Evolutionary conservation across 1,140 invertebrate genomes (phyloP).

Genomic region (Drosophila novamexicana): DNA sequence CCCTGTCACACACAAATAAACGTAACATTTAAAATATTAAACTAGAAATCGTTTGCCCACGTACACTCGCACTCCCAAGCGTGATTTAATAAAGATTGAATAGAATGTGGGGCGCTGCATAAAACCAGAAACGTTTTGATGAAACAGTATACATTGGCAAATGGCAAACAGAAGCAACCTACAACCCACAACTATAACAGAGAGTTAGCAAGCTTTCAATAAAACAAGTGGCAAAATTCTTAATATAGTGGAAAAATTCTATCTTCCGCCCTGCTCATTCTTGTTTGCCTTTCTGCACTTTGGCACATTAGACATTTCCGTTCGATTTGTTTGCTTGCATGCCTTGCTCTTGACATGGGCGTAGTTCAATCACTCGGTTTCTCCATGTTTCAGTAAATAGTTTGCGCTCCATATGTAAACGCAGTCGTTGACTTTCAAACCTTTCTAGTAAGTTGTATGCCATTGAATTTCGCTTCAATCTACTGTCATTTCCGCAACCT

Average conservation of each 20-base stretch:
- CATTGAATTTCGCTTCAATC: conserved; percentile 68
- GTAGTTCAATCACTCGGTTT: conserved; percentile 19
- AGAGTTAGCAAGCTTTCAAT: conserved; percentile 24
- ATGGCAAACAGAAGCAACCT: conserved; percentile 53
- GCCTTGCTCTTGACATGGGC: conserved; percentile 46
- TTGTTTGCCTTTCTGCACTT: conserved; percentile 72
- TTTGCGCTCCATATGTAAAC: conserved; percentile 4
- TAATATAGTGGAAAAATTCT: background rate
- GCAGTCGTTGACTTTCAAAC: conserved; percentile 8
- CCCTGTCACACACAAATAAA: too few relatives aligned
- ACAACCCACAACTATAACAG: conserved; percentile 11
- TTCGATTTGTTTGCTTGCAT: conserved; percentile 78
- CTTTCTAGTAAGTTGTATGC: conserved; percentile 46
- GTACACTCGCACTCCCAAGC: too few relatives aligned
- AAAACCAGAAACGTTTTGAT: conserved; percentile 44
- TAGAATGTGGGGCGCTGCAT: conserved; percentile 66
- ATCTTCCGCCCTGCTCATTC: conserved; percentile 22
- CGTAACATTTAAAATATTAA: too few relatives aligned
- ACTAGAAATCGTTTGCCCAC: too few relatives aligned
- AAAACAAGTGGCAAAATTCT: conserved; percentile 11
- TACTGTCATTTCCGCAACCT: conserved; percentile 57
- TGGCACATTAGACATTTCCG: conserved; percentile 82
- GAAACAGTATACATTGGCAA: conserved; percentile 19
- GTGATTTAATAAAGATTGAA: conserved; percentile 19
- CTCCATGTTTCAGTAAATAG: conserved; percentile 1